Evolutionary conservation across 2,113 vertebrate species (phyloP), one percentile per base, ranked within the genome.

Genomic region (Menura novaehollandiae): DNA sequence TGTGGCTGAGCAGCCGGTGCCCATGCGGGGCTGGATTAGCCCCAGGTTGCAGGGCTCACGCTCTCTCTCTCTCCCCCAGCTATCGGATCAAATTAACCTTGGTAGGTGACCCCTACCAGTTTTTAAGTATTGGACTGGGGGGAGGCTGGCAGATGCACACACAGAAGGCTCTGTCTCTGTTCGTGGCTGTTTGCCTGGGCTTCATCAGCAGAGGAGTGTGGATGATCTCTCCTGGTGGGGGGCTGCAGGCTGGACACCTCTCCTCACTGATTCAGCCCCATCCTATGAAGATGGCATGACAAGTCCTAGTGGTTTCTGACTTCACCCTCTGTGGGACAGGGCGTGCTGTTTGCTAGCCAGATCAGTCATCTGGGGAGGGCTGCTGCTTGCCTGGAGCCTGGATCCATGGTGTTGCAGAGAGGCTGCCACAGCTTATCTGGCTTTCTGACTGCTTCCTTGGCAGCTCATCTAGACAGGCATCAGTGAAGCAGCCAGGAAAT

Each of bases 51-150:
- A 16, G 53, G 20, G 47, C 52, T 58, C 9, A 0, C 30, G 6
- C 41, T 64, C 60, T 32, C 7, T 62, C 56, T 64, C 46, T 68
- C 59, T 35, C 60, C 46, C 43, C 69, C 32, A 90, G 71, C 93
- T 91, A 95, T 95, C 95, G 85, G 88, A 88, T 93, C 90, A 85
- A 47, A 96, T 97, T 97, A 97, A 97, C 95, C 94, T 96, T 94
- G 93, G 56, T 60, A 32, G 89, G 44, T 84, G 80, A 95, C 89
- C 89, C 76, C 91, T 89, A 37, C 76, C 80, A 53, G 76, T 56
- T 86, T 63, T 81, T 55, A 75, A 81, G 84, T 4, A 2, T 6
- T 68, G 75, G 43, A 3, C 63, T 58, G 11, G 12, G 21, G 58
- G 22, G 22, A 83, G 24, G 41, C 58, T 92, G 92, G 85, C 95